Base-by-base conservation (phyloP, 92 coral and sea anemone genomes). In the Bergia sp. region DNA sequence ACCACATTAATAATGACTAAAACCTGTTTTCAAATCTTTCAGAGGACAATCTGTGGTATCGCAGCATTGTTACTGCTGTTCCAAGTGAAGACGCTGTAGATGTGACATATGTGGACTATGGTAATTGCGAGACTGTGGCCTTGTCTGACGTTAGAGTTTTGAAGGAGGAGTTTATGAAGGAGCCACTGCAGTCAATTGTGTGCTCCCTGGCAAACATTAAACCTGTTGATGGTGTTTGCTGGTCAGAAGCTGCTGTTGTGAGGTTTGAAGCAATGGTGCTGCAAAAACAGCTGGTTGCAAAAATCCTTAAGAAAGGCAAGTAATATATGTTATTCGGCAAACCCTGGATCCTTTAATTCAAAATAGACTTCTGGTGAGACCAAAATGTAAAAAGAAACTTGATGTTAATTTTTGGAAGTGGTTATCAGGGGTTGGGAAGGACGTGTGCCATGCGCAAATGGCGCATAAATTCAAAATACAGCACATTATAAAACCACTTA, bases 11-110 rank as follows among this genome's bases (percentile, higher is more conserved):
- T 77, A 21, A 29, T 29, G 29, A 37, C 69, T 37, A 42, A 39
- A 13, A 7, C 39, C 16, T 1, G 3, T 5, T 23, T 85, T 42
- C 45, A 71, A 41, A 71, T 55, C 39, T 45, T 66, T 6, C 77
- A 93, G 98, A 49, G 49, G 96, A 95, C 80, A 82, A 79, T 80
- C 86, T 92, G 16, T 95, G 98, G 98, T 90, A 93, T 87, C 89
- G 98, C 82, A 93, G 89, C 78, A 87, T 69, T 20, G 86, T 95
- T 9, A 58, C 86, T 3, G 58, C 82, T 40, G 86, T 95, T 37
- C 21, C 79, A 23, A 79, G 82, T 43, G 64, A 72, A 16, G 86
- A 67, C 73, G 86, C 79, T 11, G 80, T 96, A 15, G 88, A 91
- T 55, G 93, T 96, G 77, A 77, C 9, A 18, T 96, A 88, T 86